phyloP scores from a whole-genome alignment of 1,140 invertebrate genomes.

The Diabrotica undecimpunctata region DNA sequence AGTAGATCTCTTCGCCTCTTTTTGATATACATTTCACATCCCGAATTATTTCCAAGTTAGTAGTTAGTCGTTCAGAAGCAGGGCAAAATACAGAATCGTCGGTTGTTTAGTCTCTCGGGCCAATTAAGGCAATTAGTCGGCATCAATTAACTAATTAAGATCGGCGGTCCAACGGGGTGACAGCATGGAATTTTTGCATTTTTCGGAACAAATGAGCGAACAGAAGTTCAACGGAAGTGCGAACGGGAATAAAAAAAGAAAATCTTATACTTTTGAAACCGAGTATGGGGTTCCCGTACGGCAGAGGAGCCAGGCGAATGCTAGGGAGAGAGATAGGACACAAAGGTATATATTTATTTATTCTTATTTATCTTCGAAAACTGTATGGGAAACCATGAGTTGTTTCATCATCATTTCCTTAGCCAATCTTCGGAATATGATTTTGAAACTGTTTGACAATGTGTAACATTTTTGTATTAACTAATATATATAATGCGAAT shows the following conservation, averaged over 20 bases:
- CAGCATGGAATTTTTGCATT: slow-evolving; percentile 18
- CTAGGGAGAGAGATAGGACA: slow-evolving; percentile 68
- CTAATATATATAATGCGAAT: too few relatives aligned
- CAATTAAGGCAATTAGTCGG: neutral
- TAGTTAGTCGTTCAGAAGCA: neutral
- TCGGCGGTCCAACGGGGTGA: neutral
- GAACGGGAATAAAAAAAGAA: neutral
- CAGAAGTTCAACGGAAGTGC: neutral
- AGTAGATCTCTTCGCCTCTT: neutral
- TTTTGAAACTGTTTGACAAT: too few relatives aligned
- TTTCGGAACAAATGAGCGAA: slow-evolving; percentile 9
- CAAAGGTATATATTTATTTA: slow-evolving; percentile 58
- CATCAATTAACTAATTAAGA: neutral
- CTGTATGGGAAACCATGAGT: too few relatives aligned
- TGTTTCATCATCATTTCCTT: too few relatives aligned
- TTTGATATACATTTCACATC: neutral
- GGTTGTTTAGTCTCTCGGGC: neutral
- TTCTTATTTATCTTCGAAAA: neutral
- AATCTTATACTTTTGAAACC: neutral
- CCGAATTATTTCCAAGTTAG: neutral
- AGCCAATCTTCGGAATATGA: too few relatives aligned
- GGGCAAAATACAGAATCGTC: neutral
- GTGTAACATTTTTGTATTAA: too few relatives aligned
- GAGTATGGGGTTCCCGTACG: slow-evolving; percentile 39
- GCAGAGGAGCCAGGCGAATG: slow-evolving; percentile 68